phyloP scores from a whole-genome alignment of 37 sponge, comb jelly and placozoan genomes.

The Spongilla lacustris region DNA sequence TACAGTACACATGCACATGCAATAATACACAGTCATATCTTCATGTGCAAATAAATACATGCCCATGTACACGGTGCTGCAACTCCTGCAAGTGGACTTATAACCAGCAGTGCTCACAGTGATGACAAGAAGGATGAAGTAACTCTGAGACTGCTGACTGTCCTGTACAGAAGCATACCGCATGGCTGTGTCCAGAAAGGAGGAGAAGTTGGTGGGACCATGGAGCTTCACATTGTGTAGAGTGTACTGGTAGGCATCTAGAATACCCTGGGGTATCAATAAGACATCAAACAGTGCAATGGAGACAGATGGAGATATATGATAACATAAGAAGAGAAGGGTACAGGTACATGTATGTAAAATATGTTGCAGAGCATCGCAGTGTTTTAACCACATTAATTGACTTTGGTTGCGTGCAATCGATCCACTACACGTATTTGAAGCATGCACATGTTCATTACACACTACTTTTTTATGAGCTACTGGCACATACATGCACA shows the following conservation, averaged over 20 bases:
- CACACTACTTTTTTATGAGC: no score
- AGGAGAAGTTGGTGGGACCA: conserved; percentile 88
- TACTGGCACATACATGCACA: no score
- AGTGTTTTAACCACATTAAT: no score
- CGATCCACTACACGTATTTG: no score
- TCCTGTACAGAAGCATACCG: conserved; percentile 14
- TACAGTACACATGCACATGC: not conserved
- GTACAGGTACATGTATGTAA: no score
- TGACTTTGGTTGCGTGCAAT: no score
- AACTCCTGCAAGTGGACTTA: not conserved
- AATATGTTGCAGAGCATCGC: no score
- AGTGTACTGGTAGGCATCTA: conserved; percentile 79
- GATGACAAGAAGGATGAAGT: conserved; percentile 83
- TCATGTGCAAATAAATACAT: not conserved
- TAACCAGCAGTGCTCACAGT: conserved; percentile 48
- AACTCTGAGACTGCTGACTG: conserved; percentile 67
- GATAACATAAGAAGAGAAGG: no score
- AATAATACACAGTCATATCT: no score
- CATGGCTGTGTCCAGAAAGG: conserved; percentile 73
- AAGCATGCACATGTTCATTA: no score
- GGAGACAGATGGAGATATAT: not conserved
- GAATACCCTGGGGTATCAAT: conserved; percentile 58
- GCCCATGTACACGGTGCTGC: no score
- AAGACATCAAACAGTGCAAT: not conserved
- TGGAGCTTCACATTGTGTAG: conserved; percentile 65